Percentiles rank a stretch among this genome's conserved stretches.
Evolutionary conservation across 2,888 invertebrate species (phyloP).

Genomic region (Trissolcus brochymenae): DNA sequence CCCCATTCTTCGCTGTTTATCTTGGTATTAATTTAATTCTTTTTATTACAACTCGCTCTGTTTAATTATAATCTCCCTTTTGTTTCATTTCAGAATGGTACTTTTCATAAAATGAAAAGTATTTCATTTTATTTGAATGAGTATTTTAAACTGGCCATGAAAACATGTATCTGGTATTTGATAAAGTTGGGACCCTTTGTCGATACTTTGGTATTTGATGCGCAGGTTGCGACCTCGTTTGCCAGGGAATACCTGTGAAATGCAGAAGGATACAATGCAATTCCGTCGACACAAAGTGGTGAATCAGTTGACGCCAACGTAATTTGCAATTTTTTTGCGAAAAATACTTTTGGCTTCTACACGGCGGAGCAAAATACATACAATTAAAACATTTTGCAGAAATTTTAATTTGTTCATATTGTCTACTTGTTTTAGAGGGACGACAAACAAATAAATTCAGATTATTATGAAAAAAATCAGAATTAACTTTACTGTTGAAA

Average conservation of each 20-base stretch:
- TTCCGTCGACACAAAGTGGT: conserved; percentile 20
- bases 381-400: neutral
- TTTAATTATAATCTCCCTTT: no score
- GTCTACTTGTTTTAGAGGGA: neutral
- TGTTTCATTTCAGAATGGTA: no score
- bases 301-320: conserved; percentile 25
- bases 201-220: neutral
- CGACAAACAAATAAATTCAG: neutral
- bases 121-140: no score
- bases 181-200: no score
- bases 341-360: conserved; percentile 14
- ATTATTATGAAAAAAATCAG: neutral
- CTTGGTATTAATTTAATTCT: neutral
- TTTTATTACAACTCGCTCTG: no score
- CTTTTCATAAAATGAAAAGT: no score
- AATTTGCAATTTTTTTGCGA: conserved; percentile 26
- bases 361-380: neutral
- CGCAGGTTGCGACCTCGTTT: conserved; percentile 25
- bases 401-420: neutral
- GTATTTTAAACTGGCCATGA: no score
- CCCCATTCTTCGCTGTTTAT: neutral
- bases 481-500: neutral
- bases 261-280: conserved; percentile 19
- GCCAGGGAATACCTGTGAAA: neutral
- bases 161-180: no score